Evolutionary conservation across 1,140 invertebrate genomes (phyloP).

Genomic region (Tetragonula clypearis): DNA sequence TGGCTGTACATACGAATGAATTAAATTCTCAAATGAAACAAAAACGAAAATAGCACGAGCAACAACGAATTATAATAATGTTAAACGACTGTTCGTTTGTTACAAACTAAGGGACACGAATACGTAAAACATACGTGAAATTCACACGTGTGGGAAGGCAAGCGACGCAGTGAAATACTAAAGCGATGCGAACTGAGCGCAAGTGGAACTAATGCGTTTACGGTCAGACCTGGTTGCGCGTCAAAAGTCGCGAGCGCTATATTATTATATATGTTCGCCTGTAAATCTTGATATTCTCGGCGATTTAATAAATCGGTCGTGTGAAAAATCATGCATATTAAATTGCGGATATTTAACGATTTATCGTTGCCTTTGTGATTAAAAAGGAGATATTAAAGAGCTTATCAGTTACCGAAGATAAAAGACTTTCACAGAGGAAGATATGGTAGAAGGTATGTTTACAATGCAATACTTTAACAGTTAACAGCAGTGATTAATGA

Average conservation of each 20-base stretch:
- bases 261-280: background rate
- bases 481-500: no score
- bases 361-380: background rate
- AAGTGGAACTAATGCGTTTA: slow-evolving; percentile 4
- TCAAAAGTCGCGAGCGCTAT: background rate
- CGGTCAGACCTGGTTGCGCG: background rate
- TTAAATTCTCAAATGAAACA: background rate
- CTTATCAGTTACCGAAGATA: no score
- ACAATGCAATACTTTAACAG: no score
- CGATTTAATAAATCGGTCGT: background rate
- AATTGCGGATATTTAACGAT: background rate
- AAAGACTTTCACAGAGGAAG: no score
- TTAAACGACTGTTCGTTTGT: background rate
- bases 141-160: background rate
- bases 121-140: background rate
- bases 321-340: background rate
- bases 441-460: no score
- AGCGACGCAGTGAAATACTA: background rate
- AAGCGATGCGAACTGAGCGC: background rate
- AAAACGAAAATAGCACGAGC: background rate
- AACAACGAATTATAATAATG: background rate
- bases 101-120: background rate
- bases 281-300: background rate
- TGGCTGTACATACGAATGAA: background rate
- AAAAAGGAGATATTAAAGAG: no score